A percentile compares a stretch with the other conserved stretches of the same genome.
Conservation (phyloP, 1,140 invertebrate species). For the Apis laboriosa region DNA sequence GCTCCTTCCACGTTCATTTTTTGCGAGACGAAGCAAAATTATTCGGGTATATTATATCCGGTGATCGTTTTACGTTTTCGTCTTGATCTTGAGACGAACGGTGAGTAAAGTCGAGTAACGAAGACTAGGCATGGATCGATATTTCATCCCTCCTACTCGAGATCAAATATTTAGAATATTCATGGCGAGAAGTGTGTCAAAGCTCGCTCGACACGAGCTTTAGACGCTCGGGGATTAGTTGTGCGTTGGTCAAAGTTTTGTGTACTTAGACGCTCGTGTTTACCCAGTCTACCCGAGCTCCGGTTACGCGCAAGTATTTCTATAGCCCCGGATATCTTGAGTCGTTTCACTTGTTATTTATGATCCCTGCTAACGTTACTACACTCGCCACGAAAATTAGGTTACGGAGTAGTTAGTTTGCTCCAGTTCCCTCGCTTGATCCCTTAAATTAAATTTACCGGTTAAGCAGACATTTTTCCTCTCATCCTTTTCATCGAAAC, state of each 20-base stretch:
- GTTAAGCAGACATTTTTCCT: background rate
- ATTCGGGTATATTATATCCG: background rate
- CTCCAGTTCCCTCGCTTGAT: background rate
- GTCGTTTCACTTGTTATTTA: constrained; percentile 13
- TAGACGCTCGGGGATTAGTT: constrained; percentile 6
- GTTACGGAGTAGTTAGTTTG: background rate
- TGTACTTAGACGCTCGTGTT: constrained; percentile 1
- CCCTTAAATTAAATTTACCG: no score
- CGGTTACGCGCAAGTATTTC: background rate
- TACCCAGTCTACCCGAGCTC: background rate
- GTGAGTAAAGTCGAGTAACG: background rate
- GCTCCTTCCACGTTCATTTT: background rate
- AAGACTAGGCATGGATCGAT: background rate
- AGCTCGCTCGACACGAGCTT: background rate
- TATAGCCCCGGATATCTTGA: constrained; percentile 1
- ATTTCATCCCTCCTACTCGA: background rate
- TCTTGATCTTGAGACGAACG: background rate
- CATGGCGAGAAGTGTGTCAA: constrained; percentile 1
- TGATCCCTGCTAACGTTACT: background rate
- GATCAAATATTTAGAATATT: constrained; percentile 31
- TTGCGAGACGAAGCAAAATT: background rate
- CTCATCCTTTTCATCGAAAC: background rate
- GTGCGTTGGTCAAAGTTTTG: constrained; percentile 25
- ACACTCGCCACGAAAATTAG: background rate
- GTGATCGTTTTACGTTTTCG: background rate